Conservation (phyloP, 1,140 invertebrate genomes). For the Drosophila ohnishii region DNA sequence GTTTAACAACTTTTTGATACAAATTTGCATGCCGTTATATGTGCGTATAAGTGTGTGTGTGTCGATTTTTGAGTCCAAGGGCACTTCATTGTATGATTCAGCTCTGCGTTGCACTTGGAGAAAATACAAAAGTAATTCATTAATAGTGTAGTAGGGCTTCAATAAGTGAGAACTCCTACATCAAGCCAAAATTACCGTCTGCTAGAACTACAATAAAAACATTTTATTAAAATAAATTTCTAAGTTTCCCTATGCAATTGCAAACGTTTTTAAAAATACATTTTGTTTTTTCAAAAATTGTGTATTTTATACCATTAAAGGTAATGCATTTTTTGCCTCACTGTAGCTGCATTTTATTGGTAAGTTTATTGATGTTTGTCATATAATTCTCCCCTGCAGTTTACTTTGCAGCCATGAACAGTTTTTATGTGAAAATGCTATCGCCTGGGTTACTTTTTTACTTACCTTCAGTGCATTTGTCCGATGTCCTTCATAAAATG, state of each 20-base stretch:
- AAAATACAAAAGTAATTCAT: background rate
- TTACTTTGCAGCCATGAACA: constrained; percentile 6
- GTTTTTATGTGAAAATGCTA: constrained; percentile 22
- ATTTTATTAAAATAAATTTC: background rate
- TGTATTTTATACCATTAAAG: background rate
- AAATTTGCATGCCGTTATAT: constrained; percentile 40
- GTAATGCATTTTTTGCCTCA: background rate
- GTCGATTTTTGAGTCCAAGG: constrained; percentile 49
- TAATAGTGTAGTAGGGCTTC: background rate
- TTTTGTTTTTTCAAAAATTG: background rate
- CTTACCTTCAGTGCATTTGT: constrained; percentile 5
- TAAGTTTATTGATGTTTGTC: constrained; percentile 70
- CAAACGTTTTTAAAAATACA: background rate
- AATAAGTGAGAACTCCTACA: background rate
- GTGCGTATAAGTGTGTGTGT: constrained; percentile 9
- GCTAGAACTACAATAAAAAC: background rate
- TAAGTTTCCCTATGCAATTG: background rate
- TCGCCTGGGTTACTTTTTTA: constrained; percentile 8
- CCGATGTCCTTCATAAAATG: constrained; percentile 19
- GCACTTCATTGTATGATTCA: constrained; percentile 46
- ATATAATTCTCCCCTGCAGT: constrained; percentile 37
- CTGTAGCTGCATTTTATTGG: constrained; percentile 59
- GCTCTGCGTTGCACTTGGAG: constrained; percentile 11
- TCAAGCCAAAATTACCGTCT: too few species aligned
- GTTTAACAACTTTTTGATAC: constrained; percentile 69